Conservation (phyloP, 2,113 vertebrate species). For the Fukomys damarensis region DNA sequence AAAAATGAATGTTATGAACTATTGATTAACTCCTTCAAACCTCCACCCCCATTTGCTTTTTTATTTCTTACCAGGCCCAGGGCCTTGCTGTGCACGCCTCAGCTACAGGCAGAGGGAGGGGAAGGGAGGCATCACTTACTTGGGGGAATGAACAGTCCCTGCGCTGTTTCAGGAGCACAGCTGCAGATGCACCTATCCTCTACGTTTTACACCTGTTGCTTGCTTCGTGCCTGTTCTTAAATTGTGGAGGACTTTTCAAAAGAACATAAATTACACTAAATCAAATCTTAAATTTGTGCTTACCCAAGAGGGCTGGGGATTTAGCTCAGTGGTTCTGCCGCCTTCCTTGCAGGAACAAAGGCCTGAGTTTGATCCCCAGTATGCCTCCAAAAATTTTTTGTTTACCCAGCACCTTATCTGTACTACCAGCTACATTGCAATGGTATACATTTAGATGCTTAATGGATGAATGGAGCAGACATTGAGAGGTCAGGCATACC, state of each 20-base stretch:
- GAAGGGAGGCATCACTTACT: accelerated
- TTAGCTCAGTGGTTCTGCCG: too few species aligned
- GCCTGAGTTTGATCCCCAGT: too few species aligned
- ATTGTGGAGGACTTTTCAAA: neutral
- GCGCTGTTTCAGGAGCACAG: neutral
- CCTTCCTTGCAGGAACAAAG: too few species aligned
- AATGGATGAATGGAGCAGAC: neutral
- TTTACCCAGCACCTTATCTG: neutral
- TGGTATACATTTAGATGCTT: neutral
- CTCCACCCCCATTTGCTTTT: neutral
- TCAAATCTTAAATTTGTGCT: neutral
- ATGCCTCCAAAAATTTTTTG: too few species aligned
- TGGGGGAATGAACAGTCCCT: accelerated
- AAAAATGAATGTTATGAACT: constrained; percentile 7
- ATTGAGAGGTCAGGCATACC: neutral
- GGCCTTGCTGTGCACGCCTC: accelerated
- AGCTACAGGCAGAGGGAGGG: neutral
- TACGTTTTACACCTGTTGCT: neutral
- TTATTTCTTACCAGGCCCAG: neutral
- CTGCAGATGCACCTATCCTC: too few species aligned
- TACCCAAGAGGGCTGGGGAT: too few species aligned
- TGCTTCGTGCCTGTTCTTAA: neutral
- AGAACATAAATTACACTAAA: neutral
- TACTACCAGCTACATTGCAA: neutral
- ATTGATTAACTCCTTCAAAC: neutral